phyloP scores from a whole-genome alignment of 2,797 vertebrate species.

The Peromyscus eremicus region DNA sequence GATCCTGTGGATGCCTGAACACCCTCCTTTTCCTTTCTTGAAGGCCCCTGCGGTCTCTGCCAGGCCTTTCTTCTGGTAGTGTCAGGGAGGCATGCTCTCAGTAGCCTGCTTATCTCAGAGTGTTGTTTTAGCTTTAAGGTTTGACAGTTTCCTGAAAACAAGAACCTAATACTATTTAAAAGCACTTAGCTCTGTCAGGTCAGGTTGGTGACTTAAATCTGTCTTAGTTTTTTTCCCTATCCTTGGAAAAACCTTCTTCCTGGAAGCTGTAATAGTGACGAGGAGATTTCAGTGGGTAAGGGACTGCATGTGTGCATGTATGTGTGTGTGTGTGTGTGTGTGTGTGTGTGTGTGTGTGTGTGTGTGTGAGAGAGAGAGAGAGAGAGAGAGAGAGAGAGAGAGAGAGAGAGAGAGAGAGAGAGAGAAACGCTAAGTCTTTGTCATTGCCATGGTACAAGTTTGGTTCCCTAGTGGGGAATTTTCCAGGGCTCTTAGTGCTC shows the following conservation, averaged over 20 bases:
- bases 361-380: background rate
- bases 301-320: background rate
- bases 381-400: background rate
- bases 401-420: background rate
- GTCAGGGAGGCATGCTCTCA: background rate
- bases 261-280: constrained; percentile 55
- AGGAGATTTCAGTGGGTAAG: constrained; percentile 63
- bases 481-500: constrained; percentile 61
- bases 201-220: constrained; percentile 64
- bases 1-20: background rate
- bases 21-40: background rate
- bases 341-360: too few species aligned
- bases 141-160: constrained; percentile 32
- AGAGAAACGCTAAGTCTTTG: background rate
- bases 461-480: constrained; percentile 54
- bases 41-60: background rate
- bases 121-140: constrained; percentile 70
- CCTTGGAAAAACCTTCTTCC: constrained; percentile 57
- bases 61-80: background rate
- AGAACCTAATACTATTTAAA: constrained; percentile 67
- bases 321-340: too few species aligned
- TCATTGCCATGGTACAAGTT: background rate
- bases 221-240: constrained; percentile 62
- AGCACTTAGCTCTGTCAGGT: constrained; percentile 48
- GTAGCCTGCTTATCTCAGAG: constrained; percentile 35